Evolutionary conservation across 2,113 vertebrate genomes (phyloP).

Genomic region (Glaucomys volans): DNA sequence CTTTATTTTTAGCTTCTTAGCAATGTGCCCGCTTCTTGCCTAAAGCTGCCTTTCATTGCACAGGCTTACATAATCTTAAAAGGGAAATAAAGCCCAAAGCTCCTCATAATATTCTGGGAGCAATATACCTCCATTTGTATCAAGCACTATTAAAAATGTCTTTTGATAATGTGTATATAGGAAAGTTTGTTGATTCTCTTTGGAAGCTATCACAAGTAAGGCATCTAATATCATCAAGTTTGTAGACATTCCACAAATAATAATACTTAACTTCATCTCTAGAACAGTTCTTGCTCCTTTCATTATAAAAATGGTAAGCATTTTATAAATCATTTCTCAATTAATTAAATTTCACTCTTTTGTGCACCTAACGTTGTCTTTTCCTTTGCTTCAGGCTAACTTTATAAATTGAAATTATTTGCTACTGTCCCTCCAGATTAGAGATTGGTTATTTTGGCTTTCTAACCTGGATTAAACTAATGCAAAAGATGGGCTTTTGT

Average conservation of each 20-base stretch:
- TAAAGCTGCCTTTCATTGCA: constrained; percentile 44
- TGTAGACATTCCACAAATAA: constrained; percentile 77
- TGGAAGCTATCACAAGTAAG: constrained; percentile 42
- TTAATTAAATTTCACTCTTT: constrained; percentile 48
- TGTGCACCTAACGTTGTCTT: neutral
- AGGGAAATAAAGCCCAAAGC: neutral
- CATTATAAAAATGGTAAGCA: constrained; percentile 26
- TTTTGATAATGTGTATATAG: constrained; percentile 44
- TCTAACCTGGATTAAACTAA: constrained; percentile 39
- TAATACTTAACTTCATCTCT: constrained; percentile 27
- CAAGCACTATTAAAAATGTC: constrained; percentile 48
- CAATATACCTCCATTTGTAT: constrained; percentile 47
- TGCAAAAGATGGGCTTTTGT: constrained; percentile 10
- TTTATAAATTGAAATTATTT: constrained; percentile 62
- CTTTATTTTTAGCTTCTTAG: constrained; percentile 68
- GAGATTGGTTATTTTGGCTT: constrained; percentile 44
- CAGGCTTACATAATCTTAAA: constrained; percentile 40
- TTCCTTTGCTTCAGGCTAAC: constrained; percentile 41
- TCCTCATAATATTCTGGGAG: neutral
- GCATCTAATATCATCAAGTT: constrained; percentile 66
- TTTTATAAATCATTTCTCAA: constrained; percentile 53
- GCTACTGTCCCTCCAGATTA: neutral
- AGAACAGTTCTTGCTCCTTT: neutral
- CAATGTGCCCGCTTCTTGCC: constrained; percentile 46
- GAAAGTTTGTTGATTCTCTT: constrained; percentile 44